Base-by-base conservation (phyloP, 2,888 invertebrate species). In the Agrilus cyanescens region DNA sequence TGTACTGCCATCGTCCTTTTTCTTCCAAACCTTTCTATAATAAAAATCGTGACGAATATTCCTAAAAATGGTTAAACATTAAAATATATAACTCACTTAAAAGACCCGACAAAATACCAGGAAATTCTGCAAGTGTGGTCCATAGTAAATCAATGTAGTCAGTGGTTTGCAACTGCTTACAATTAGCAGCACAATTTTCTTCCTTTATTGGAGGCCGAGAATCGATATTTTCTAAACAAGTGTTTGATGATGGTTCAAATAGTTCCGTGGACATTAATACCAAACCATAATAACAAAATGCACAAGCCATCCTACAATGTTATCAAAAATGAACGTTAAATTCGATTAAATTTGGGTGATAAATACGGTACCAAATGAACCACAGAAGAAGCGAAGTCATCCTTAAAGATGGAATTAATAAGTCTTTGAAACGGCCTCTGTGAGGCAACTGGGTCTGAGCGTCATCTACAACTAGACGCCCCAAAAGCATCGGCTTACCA, bases 41-140 rank as follows among this genome's bases (percentile, higher is more conserved):
- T 78, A 51, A 85, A 82, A 56, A 90, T 86, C 0, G 91, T 93
- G 2, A 87, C 81, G 58, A 93, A 85, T 47, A 91, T 85, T 25
- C 89, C 85, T 84, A 63, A 20, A 67, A 65, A 42, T 43, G 40
- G 41, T 46, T 25, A 30, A 18, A 18, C 29, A 45, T 12, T 34
- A 29, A 29, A 41, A 32, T 15, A 32, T 46, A 38, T 20, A 20
- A 32, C 16, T 6, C 2, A 12, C 4, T 10, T 10, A 2, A 32
- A 13, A 12, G 14, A 20, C 12, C 8, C 10, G 10, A 33, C 6
- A 13, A 40, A 16, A 38, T 15, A 82, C 87, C 91, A 31, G 94
- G 95, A 66, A 95, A 94, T 68, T 95, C 94, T 0, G 94, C 90
- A 37, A 94, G 67, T 0, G 93, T 94, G 2, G 93, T 94, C 88